Percentiles rank a stretch among this genome's conserved stretches.
Evolutionary conservation across 2,113 vertebrate species (phyloP).

Genomic region (Hucho hucho): DNA sequence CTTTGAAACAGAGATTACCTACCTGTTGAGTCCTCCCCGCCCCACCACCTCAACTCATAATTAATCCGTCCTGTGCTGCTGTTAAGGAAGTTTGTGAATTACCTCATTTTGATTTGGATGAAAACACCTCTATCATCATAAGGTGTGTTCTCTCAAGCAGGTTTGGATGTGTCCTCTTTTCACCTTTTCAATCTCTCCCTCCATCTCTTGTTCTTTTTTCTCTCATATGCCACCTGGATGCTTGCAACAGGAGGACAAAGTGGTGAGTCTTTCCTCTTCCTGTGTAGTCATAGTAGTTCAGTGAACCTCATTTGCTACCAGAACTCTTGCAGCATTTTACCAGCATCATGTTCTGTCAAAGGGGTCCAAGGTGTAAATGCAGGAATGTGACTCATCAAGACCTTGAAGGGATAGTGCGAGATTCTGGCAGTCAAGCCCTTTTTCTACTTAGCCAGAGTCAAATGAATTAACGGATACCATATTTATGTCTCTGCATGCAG

Average conservation of each 20-base stretch:
- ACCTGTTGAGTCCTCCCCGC: not conserved
- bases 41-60: not conserved
- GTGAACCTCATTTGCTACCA: not conserved
- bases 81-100: too few species aligned
- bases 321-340: not conserved
- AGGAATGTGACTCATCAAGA: too few species aligned
- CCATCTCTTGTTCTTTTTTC: slow-evolving; percentile 32
- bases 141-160: too few species aligned
- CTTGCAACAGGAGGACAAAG: slow-evolving; percentile 71
- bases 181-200: not conserved
- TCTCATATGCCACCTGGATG: slow-evolving; percentile 15
- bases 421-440: too few species aligned
- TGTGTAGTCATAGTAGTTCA: not conserved
- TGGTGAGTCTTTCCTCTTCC: slow-evolving; percentile 59
- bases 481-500: too few species aligned
- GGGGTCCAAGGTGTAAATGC: not conserved
- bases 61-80: not conserved
- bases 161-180: too few species aligned
- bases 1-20: not conserved
- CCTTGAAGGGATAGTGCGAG: too few species aligned
- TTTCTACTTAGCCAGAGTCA: too few species aligned
- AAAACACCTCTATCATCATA: too few species aligned
- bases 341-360: not conserved
- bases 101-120: too few species aligned
- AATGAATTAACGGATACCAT: too few species aligned